Evolutionary conservation across 2,113 vertebrate species (phyloP).

Genomic region (Aptenodytes patagonicus): DNA sequence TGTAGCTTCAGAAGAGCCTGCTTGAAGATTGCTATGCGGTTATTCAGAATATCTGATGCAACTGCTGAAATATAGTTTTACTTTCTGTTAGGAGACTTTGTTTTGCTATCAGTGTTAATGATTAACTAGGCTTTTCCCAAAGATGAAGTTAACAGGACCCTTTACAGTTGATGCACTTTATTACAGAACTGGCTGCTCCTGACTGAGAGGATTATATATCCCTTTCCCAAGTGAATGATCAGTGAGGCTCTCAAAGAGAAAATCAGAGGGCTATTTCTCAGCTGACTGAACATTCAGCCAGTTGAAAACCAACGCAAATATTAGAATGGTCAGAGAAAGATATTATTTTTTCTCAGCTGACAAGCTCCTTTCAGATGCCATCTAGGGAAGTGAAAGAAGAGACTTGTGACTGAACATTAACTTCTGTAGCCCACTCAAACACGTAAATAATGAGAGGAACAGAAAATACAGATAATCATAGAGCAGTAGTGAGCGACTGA

Average conservation of each 20-base stretch:
- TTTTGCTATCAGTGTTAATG: constrained; percentile 1
- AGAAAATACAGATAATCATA: neutral
- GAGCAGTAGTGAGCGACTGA: neutral
- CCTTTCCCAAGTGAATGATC: constrained; percentile 29
- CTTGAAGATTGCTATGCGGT: neutral
- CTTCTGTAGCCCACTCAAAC: constrained; percentile 12
- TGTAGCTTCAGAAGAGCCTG: neutral
- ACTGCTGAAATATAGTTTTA: neutral
- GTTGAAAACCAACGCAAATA: constrained; percentile 23
- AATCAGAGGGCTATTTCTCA: constrained; percentile 24
- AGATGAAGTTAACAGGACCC: neutral
- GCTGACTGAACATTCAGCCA: constrained; percentile 32
- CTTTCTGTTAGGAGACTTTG: neutral
- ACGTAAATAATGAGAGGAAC: neutral
- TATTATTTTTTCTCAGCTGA: neutral
- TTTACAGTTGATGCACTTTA: constrained; percentile 11
- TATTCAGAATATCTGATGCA: neutral
- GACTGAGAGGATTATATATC: neutral
- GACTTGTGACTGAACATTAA: constrained; percentile 19
- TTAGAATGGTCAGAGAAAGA: neutral
- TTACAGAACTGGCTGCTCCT: neutral
- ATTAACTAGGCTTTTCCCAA: neutral
- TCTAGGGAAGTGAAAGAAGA: constrained; percentile 24
- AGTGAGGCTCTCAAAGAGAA: constrained; percentile 6
- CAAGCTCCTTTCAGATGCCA: constrained; percentile 21